Base-by-base conservation (phyloP, 2,888 invertebrate species). In the Lithophane leautieri region DNA sequence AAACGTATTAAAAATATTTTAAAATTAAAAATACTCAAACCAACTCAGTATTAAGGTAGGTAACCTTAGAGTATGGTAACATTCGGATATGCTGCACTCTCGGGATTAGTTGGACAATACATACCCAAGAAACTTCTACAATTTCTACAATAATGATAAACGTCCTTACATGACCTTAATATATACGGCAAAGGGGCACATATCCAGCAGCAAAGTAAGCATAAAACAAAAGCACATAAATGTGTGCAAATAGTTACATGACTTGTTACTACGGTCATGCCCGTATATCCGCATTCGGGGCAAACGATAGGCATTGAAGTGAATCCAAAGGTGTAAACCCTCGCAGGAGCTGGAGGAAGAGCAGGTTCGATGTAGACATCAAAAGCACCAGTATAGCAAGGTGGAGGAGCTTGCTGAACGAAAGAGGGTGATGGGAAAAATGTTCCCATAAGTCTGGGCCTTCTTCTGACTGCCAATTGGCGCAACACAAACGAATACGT, bases 401-500 rank as follows among this genome's bases (percentile, higher is more conserved):
- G 96, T 4, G 96, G 96, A 40, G 96, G 96, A 9, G 95, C 93
- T 22, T 94, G 95, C 67, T 93, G 93, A 11, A 96, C 90, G 76
- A 95, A 96, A 4, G 96, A 96, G 2, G 96, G 95, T 0, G 96
- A 96, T 8, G 96, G 94, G 72, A 95, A 93, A 79, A 96, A 96
- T 0, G 95, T 95, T 42, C 95, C 96, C 93, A 96, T 92, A 2
- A 95, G 85, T 75, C 96, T 91, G 0, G 96, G 95, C 74, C 96
- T 89, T 78, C 94, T 89, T 67, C 94, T 86, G 0, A 90, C 89
- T 1, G 94, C 92, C 88, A 94, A 94, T 91, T 96, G 96, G 40
- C 95, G 89, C 70, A 96, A 89, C 11, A 96, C 96, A 81, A 95
- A 96, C 0, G 96, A 95, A 87, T 96, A 96, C 0, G 96, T 95